Conservation (phyloP, 2,888 invertebrate species). For the Mimumesa dahlbomi region DNA sequence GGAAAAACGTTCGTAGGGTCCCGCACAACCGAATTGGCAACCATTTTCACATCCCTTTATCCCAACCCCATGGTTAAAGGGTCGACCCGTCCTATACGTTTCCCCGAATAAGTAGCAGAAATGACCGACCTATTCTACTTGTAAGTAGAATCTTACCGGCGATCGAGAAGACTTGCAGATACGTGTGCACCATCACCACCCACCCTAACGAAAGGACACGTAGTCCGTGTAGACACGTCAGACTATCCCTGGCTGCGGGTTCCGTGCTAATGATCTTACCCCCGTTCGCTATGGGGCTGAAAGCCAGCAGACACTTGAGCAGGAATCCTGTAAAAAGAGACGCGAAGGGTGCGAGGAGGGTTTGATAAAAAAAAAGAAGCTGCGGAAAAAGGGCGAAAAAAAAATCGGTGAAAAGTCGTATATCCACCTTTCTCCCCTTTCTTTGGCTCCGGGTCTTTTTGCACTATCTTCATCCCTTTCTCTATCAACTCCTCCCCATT, state of each 20-base stretch:
- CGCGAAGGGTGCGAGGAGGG: too few species aligned
- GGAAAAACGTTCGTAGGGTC: too few species aligned
- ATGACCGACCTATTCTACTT: too few species aligned
- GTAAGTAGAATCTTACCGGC: slow-evolving; percentile 83
- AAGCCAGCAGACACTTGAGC: slow-evolving; percentile 86
- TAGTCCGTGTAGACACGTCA: slow-evolving; percentile 89
- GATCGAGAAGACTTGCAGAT: slow-evolving; percentile 90
- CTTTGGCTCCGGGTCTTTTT: slow-evolving; percentile 48
- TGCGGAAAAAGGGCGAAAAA: not conserved
- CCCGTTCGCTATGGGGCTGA: slow-evolving; percentile 89
- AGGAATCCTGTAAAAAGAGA: slow-evolving; percentile 82
- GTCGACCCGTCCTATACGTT: too few species aligned
- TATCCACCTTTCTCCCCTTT: slow-evolving; percentile 29
- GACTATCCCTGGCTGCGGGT: slow-evolving; percentile 86
- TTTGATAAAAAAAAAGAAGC: too few species aligned
- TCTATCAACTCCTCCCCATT: slow-evolving; percentile 80
- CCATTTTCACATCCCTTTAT: too few species aligned
- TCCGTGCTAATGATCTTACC: slow-evolving; percentile 88
- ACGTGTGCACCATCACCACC: slow-evolving; percentile 93
- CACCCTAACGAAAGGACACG: slow-evolving; percentile 89
- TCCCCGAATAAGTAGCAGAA: too few species aligned
- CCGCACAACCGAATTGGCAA: too few species aligned
- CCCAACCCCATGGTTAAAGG: too few species aligned
- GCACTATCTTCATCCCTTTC: slow-evolving; percentile 65
- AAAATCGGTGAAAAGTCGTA: too few species aligned